These are phyloP conservation scores for Acanthaster planci DNA, from an alignment of 35 echinoderm and acorn worm species.

Conservation along the genomic window DNA sequence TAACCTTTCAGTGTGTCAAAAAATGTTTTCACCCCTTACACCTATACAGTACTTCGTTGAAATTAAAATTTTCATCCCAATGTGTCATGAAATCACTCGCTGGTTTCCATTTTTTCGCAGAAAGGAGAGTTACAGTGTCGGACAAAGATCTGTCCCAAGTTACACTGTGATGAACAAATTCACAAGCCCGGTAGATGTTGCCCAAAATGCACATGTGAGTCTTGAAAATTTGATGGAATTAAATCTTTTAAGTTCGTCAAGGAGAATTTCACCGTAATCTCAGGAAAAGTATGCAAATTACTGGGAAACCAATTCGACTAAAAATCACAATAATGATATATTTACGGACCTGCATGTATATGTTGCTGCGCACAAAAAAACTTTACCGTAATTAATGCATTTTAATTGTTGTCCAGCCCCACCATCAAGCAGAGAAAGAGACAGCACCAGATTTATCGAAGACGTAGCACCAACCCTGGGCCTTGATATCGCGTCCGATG, in stretches of 20 bases:
- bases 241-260: not conserved
- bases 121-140: conserved; percentile 22
- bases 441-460: not conserved
- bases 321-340: not conserved
- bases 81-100: too few relatives aligned
- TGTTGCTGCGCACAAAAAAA: not conserved
- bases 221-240: too few relatives aligned
- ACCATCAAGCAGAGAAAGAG: not conserved
- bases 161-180: conserved; percentile 15
- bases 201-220: conserved; percentile 35
- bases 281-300: not conserved
- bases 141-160: not conserved
- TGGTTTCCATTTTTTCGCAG: not conserved
- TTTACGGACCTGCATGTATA: not conserved
- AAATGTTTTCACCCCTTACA: too few relatives aligned
- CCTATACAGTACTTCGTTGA: too few relatives aligned
- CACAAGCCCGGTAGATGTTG: conserved; percentile 24
- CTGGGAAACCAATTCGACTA: not conserved
- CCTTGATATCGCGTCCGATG: not conserved
- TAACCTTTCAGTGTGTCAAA: too few relatives aligned
- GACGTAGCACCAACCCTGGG: not conserved
- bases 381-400: not conserved
- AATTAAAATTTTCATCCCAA: too few relatives aligned
- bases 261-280: not conserved
- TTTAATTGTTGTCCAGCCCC: not conserved